Evolutionary conservation across 2,888 invertebrate species (phyloP).

Genomic region (Brachynemurus nebulosus): DNA sequence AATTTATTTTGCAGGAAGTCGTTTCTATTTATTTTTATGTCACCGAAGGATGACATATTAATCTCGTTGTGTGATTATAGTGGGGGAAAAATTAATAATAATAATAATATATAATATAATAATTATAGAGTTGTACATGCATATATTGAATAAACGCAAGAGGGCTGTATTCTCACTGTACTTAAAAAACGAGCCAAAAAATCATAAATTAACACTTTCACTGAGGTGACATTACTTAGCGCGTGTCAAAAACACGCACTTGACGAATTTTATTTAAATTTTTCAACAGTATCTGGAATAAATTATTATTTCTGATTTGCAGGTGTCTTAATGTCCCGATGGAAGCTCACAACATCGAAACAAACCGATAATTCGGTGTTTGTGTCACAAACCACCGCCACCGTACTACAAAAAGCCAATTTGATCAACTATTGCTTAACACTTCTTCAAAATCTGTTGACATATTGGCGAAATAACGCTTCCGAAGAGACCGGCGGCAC

Average conservation of each 20-base stretch:
- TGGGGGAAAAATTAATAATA: too few relatives aligned
- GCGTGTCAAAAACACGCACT: too few relatives aligned
- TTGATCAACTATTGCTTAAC: slow-evolving; percentile 60
- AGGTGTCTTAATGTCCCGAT: slow-evolving; percentile 66
- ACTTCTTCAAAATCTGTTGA: slow-evolving; percentile 53
- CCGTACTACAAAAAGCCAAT: slow-evolving; percentile 51
- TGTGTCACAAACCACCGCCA: slow-evolving; percentile 57
- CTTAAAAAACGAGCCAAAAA: too few relatives aligned
- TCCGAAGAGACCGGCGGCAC: slow-evolving; percentile 30
- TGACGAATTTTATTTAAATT: too few relatives aligned
- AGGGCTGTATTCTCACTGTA: too few relatives aligned
- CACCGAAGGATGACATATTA: too few relatives aligned
- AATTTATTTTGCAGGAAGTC: not conserved
- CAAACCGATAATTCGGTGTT: slow-evolving; percentile 38
- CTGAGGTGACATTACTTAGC: too few relatives aligned
- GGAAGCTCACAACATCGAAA: slow-evolving; percentile 39
- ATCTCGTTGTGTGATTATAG: too few relatives aligned
- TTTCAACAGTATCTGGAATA: not conserved
- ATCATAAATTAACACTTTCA: too few relatives aligned
- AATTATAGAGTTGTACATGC: too few relatives aligned
- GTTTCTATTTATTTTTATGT: slow-evolving; percentile 1
- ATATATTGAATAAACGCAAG: too few relatives aligned
- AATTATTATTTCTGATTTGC: slow-evolving; percentile 12
- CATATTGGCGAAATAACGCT: slow-evolving; percentile 56
- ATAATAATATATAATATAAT: too few relatives aligned